Percentiles rank a stretch among this genome's conserved stretches.
phyloP scores from a whole-genome alignment of 2,888 invertebrate genomes.

The Cyrtodaria siliqua region DNA sequence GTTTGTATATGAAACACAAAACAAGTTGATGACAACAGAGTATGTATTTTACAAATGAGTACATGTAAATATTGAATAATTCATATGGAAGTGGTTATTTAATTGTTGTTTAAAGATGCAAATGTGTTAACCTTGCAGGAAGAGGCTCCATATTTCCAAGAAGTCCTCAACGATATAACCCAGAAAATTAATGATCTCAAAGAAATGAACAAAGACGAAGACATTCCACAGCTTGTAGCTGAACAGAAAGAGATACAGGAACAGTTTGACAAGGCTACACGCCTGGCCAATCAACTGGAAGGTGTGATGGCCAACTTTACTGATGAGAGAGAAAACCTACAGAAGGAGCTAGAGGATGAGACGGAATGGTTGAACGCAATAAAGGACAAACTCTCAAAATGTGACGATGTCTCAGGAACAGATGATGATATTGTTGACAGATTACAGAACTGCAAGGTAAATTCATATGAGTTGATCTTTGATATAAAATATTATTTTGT shows the following conservation, averaged over 20 bases:
- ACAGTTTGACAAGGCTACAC: conserved; percentile 91
- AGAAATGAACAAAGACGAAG: conserved; percentile 91
- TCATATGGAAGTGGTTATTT: too few species aligned
- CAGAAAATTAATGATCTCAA: conserved; percentile 93
- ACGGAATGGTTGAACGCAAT: conserved; percentile 78
- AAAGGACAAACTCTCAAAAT: conserved; percentile 78
- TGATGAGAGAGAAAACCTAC: conserved; percentile 79
- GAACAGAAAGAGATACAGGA: conserved; percentile 76
- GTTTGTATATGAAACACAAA: too few species aligned
- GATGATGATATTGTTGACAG: conserved; percentile 93
- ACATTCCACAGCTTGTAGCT: conserved; percentile 87
- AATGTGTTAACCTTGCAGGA: conserved; percentile 86
- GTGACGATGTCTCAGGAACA: conserved; percentile 89
- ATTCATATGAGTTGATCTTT: too few species aligned
- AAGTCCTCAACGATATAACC: conserved; percentile 92
- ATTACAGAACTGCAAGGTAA: conserved; percentile 90
- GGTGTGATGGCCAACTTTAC: conserved; percentile 91
- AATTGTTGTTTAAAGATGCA: too few species aligned
- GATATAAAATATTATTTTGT: too few species aligned
- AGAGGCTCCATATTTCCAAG: conserved; percentile 92
- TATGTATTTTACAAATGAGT: too few species aligned
- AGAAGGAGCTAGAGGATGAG: conserved; percentile 78
- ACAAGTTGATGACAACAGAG: too few species aligned
- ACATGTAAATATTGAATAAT: too few species aligned
- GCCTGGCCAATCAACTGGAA: conserved; percentile 91